Base-by-base conservation (phyloP, 2,888 invertebrate species). In the Belgica antarctica region DNA sequence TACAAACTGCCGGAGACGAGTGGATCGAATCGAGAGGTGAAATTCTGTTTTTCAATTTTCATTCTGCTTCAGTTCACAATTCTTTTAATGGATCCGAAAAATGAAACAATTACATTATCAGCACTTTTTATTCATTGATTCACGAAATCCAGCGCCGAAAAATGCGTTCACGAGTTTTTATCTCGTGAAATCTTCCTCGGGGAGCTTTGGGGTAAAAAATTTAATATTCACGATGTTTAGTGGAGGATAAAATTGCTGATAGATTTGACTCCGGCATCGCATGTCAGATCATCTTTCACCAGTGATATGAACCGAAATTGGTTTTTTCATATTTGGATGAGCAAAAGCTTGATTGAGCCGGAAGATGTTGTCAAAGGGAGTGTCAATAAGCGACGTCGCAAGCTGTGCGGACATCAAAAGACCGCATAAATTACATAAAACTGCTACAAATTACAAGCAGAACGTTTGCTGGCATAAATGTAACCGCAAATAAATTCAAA, bases 31-130 rank as follows among this genome's bases (percentile, higher is more conserved):
- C 27, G 24, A 4, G 59, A 52, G n/a, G 59, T n/a, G 19, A n/a
- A 24, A 27, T 24, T 5, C 8, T 24, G 27, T 24, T 59, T 27
- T 24, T 27, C 5, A 59, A 27, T 24, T 59, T 59, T 52, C 5
- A 27, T 3, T 27, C 8, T 27, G 22, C 22, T 27, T 24, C 25
- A 59, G 5, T 59, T 5, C 59, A 59, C 59, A 59, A 27, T 59
- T 24, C 22, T 59, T 59, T 59, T 59, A 59, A 59, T 59, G 19
- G 25, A 12, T 12, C 15, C 27, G 27, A 59, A 62, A 36, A 34
- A 36, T 25, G 63, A 65, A 68, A 68, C 68, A 68, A 68, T 68
- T 57, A 68, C 68, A 31, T 52, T 68, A 57, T 68, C 68, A 68
- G 68, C 68, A 68, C 19, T 68, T 68, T 65, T 31, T 57, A 28